These are phyloP conservation scores for Apantesis nais DNA, from an alignment of 2,888 invertebrate species.

Conservation along the genomic window DNA sequence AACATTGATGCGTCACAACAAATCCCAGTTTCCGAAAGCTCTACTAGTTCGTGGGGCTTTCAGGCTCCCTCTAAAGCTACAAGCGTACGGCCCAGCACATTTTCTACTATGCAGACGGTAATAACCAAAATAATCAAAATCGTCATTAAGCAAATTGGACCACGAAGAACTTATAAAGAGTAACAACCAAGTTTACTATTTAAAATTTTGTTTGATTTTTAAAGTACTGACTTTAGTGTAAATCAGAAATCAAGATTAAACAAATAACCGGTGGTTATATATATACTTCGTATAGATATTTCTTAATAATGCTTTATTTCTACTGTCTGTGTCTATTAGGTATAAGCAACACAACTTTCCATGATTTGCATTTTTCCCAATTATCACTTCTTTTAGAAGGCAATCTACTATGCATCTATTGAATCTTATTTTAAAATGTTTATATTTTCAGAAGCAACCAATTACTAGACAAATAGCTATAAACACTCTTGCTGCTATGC, in stretches of 20 bases:
- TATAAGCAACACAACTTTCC: neutral
- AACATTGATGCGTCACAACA: conserved; percentile 67
- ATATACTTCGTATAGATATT: too few species aligned
- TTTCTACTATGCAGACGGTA: conserved; percentile 73
- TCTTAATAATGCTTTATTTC: too few species aligned
- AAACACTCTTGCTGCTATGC: conserved; percentile 88
- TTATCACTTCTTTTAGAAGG: neutral
- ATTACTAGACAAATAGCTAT: conserved; percentile 88
- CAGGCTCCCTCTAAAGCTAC: conserved; percentile 68
- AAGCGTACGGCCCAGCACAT: conserved; percentile 60
- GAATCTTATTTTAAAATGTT: neutral
- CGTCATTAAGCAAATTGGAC: neutral
- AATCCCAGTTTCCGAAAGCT: conserved; percentile 60
- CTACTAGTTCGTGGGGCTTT: conserved; percentile 71
- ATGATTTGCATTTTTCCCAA: neutral
- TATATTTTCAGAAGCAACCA: conserved; percentile 72
- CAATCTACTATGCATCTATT: neutral
- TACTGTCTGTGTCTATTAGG: too few species aligned
- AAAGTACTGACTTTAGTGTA: too few species aligned
- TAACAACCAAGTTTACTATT: neutral
- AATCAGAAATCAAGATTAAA: too few species aligned
- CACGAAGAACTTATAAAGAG: neutral
- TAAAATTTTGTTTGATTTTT: neutral
- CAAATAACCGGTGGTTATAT: neutral
- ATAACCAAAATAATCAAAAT: too few species aligned